Evolutionary conservation across 2,888 invertebrate genomes (phyloP).

Genomic region (Agrenia bidenticulata): DNA sequence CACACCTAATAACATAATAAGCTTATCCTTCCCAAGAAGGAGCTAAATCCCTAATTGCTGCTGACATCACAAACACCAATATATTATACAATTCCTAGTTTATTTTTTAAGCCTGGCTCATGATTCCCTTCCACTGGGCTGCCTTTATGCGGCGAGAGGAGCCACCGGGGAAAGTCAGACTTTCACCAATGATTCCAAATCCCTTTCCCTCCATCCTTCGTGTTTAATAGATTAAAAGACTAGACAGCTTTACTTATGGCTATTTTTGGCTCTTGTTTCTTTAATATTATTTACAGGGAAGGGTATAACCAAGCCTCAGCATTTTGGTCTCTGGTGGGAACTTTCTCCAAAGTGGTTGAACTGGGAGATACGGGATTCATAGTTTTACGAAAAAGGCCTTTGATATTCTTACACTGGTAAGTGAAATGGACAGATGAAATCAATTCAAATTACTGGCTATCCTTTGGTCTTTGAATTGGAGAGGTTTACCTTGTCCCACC

Average conservation of each 20-base stretch:
- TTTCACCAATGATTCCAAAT: too few species aligned
- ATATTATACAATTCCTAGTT: too few species aligned
- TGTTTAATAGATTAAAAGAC: background rate
- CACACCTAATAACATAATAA: background rate
- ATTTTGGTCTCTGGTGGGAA: constrained; percentile 98
- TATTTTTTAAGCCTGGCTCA: too few species aligned
- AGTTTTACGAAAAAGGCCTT: constrained; percentile 84
- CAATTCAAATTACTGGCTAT: too few species aligned
- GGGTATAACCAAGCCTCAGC: constrained; percentile 83
- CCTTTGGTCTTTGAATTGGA: too few species aligned
- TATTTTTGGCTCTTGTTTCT: background rate
- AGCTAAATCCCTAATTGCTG: background rate
- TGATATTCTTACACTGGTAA: constrained; percentile 92
- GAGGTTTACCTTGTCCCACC: too few species aligned
- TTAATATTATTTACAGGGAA: constrained; percentile 63
- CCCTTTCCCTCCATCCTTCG: background rate
- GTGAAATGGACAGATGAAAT: background rate
- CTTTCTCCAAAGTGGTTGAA: constrained; percentile 92
- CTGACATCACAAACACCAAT: too few species aligned
- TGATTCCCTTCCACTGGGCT: too few species aligned
- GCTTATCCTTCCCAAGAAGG: background rate
- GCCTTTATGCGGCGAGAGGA: too few species aligned
- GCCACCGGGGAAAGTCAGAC: too few species aligned
- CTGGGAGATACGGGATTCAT: constrained; percentile 94
- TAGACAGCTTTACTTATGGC: background rate